Evolutionary conservation across 2,113 vertebrate species (phyloP), one percentile per base, ranked within the genome.

Genomic region (Laterallus jamaicensis): DNA sequence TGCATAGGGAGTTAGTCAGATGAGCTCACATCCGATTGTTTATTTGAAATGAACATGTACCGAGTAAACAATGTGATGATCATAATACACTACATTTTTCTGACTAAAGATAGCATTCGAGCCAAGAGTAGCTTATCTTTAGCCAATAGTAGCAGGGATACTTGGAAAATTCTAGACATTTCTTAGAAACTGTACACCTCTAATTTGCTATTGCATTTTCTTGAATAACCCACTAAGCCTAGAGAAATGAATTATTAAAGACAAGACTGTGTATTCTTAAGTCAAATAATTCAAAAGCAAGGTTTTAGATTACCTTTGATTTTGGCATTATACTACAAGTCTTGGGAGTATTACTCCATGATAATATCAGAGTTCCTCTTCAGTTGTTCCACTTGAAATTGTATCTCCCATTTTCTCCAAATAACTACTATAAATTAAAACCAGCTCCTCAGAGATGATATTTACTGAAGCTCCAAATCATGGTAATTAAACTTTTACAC

Each of bases 381-480:
- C 88, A 85, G 81, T 85, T 95, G 76, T 87, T 96, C 82, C 93
- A 84, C 91, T 95, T 96, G 93, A 97, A 97, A 97, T 88, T 50
- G 44, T 92, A 96, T 95, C 89, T 97, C 71, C 92, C 54, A 85
- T 96, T 97, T 97, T 94, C 68, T 92, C 82, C 42, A 95, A 76
- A 92, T 93, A 88, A 88, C 78, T 92, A 62, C 66, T 94, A 88
- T 90, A 93, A 96, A 98, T 97, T 96, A 86, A 94, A 96, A 95
- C 71, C 79, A 96, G 94, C 75, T 94, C 87, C 39, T 70, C 83
- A 79, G 63, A 90, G 81, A 94, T 85, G 50, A 91, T 91, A 92
- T 85, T 94, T 87, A 69, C 88, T 85, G 86, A 95, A 82, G 84
- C 59, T 96, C 86, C 96, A 91, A 91, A 96, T 96, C 93, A 87